Evolutionary conservation across 2,888 invertebrate genomes (phyloP).

Genomic region (Stenurella melanura): DNA sequence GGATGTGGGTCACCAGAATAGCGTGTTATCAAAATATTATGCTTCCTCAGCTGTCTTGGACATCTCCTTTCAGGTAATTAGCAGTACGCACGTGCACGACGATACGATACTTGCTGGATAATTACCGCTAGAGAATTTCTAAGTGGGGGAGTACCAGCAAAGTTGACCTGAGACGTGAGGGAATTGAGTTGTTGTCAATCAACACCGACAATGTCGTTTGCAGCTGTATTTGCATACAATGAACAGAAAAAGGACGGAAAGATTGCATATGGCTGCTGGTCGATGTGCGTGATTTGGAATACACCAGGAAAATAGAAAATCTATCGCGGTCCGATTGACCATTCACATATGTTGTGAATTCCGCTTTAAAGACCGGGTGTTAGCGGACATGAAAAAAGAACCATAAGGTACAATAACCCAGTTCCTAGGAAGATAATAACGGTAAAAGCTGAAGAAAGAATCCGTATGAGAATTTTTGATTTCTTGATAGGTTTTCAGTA

Average conservation of each 20-base stretch:
- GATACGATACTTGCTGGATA: constrained; percentile 47
- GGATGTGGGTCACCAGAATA: constrained; percentile 60
- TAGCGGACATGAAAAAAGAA: too few species aligned
- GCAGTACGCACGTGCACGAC: constrained; percentile 38
- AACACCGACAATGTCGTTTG: constrained; percentile 43
- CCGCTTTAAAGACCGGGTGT: too few species aligned
- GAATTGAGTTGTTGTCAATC: constrained; percentile 54
- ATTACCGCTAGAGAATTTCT: constrained; percentile 48
- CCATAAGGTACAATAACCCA: too few species aligned
- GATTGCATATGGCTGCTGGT: constrained; percentile 10
- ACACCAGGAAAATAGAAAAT: constrained; percentile 23
- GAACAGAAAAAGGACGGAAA: constrained; percentile 18
- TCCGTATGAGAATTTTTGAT: too few species aligned
- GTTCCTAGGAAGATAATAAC: too few species aligned
- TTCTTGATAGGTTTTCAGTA: too few species aligned
- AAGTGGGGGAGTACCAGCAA: constrained; percentile 40
- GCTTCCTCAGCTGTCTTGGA: constrained; percentile 27
- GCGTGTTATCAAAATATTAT: constrained; percentile 57
- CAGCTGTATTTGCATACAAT: constrained; percentile 41
- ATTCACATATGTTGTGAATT: constrained; percentile 19
- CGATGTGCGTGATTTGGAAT: constrained; percentile 14
- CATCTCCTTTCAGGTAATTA: constrained; percentile 40
- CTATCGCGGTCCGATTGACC: constrained; percentile 17
- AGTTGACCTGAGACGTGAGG: constrained; percentile 56
- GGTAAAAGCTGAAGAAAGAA: too few species aligned